A percentile compares a stretch with the other conserved stretches of the same genome.
Evolutionary conservation across 2,888 invertebrate species (phyloP).

Genomic region (Heliconius hortense): DNA sequence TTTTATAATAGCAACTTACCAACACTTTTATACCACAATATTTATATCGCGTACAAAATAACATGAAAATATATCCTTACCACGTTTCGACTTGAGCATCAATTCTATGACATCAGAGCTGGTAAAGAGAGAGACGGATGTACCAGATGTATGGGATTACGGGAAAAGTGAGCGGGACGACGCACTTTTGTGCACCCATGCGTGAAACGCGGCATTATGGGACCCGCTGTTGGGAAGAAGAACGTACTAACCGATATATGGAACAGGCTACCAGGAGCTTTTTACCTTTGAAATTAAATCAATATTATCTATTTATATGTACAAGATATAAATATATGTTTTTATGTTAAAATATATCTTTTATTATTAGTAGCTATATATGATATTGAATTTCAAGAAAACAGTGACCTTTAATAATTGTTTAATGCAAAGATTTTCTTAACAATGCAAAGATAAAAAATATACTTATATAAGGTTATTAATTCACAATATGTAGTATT

Average conservation of each 20-base stretch:
- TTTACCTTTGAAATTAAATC: neutral
- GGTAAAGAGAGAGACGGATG: constrained; percentile 68
- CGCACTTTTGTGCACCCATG: constrained; percentile 78
- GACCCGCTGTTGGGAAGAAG: constrained; percentile 53
- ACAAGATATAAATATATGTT: neutral
- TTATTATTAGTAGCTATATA: neutral
- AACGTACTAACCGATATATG: constrained; percentile 61
- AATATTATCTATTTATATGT: neutral
- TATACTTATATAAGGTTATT: neutral
- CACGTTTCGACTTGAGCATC: constrained; percentile 63
- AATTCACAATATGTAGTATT: neutral
- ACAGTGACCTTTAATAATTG: neutral
- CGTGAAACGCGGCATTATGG: constrained; percentile 76
- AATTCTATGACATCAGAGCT: constrained; percentile 73
- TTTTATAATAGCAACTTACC: neutral
- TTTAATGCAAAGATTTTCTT: neutral
- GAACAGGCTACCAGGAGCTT: neutral
- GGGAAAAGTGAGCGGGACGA: constrained; percentile 70
- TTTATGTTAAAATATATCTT: neutral
- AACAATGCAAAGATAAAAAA: neutral
- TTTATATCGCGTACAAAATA: neutral
- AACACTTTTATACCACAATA: neutral
- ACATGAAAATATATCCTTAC: constrained; percentile 33
- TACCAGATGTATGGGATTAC: constrained; percentile 57
- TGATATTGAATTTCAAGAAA: neutral